Evolutionary conservation across 2,797 vertebrate species (phyloP), one percentile per base, ranked within the genome.

Genomic region (Mustela erminea): DNA sequence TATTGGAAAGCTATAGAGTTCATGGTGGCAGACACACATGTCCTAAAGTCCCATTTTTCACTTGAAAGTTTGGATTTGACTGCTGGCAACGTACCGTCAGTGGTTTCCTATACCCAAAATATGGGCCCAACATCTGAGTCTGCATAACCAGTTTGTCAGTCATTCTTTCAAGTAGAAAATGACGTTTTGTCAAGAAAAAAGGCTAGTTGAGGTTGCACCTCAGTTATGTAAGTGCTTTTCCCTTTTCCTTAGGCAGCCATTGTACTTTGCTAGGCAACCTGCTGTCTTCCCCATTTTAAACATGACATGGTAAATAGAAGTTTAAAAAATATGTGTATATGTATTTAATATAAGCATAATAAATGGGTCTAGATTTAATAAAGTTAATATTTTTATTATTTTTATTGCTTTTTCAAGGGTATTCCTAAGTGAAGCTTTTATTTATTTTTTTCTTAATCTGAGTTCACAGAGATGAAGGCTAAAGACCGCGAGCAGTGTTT

Each of bases 341-440:
- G 32, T 78, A 54, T n/a, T 21, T 83, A 72, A 64, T 6, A 29
- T 52, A 64, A 70, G n/a, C 43, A 41, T 81, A 68, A 80, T n/a
- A 60, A 72, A 35, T 72, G 32, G 17, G 5, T 58, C 49, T 60
- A 32, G 52, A 18, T 46, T 66, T 68, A 68, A 78, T 91, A 35
- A n/a, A 78, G 86, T 93, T 92, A 60, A 49, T 83, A 72, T 86
- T 75, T 85, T 66, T 86, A 54, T n/a, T 83, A 72, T 86, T 75
- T 85, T 66, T 86, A 54, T n/a, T 86, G 35, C 27, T 43, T 85
- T 49, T 92, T 60, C 27, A 86, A 54, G 27, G 54, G 13, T 86
- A 54, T 77, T 86, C 20, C 18, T 85, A 25, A 54, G n/a, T 64
- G 43, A 64, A 64, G 66, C 66, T 68, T 68, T 68, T 66, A 7